phyloP scores from a whole-genome alignment of 2,797 vertebrate species.

The Paramormyrops hopkinsi region DNA sequence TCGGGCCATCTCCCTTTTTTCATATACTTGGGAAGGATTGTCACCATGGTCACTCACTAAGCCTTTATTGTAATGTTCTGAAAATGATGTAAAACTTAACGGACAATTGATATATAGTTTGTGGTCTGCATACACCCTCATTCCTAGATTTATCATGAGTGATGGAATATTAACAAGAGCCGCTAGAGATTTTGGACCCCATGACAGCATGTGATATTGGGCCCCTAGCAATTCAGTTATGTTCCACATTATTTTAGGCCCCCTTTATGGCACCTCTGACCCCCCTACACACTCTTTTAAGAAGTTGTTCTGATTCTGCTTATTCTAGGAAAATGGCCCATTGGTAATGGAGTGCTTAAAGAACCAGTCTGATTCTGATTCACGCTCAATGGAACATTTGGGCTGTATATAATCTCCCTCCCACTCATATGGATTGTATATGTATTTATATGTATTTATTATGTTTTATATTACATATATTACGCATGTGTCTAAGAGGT shows the following conservation, averaged over 20 bases:
- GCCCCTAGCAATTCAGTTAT: neutral
- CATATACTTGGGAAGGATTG: neutral
- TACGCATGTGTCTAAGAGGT: neutral
- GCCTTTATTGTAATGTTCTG: neutral
- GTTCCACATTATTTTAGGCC: neutral
- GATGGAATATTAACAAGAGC: neutral
- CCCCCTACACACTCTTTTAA: neutral
- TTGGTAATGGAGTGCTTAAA: neutral
- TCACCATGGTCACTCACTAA: neutral
- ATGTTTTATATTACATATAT: neutral
- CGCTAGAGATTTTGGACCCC: neutral
- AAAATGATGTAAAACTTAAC: neutral
- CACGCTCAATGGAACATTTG: neutral
- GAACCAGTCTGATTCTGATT: neutral
- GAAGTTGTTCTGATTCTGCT: neutral
- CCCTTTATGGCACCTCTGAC: neutral
- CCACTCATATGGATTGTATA: neutral
- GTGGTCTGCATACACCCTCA: neutral
- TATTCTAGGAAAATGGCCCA: neutral
- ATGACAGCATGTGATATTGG: neutral
- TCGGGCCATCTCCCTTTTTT: neutral
- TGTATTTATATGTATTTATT: neutral
- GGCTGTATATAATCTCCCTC: neutral
- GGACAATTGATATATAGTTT: neutral
- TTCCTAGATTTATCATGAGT: neutral